Percentiles rank a stretch among this genome's conserved stretches.
Conservation (phyloP, 2,888 invertebrate genomes). For the Orchesellides sinensis region DNA sequence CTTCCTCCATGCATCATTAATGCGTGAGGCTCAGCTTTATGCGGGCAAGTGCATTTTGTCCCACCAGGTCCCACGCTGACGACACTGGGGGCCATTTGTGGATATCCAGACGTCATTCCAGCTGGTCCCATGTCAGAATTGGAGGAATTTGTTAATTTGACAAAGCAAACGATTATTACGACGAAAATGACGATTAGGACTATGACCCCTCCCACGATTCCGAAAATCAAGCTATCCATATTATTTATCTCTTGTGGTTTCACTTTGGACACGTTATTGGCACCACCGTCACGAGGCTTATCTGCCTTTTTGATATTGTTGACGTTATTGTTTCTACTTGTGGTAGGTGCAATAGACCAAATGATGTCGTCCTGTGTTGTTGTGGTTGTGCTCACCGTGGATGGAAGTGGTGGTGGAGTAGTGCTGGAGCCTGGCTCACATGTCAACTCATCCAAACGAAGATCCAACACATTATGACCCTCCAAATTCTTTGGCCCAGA, state of each 20-base stretch:
- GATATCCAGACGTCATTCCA: slow-evolving; percentile 53
- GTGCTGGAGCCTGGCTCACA: slow-evolving; percentile 83
- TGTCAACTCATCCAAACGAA: slow-evolving; percentile 88
- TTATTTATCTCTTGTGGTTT: slow-evolving; percentile 84
- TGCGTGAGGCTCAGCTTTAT: slow-evolving; percentile 77
- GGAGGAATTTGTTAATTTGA: slow-evolving; percentile 81
- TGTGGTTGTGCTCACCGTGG: slow-evolving; percentile 79
- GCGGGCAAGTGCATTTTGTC: slow-evolving; percentile 74
- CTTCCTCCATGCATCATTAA: slow-evolving; percentile 54
- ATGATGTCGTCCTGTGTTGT: slow-evolving; percentile 91
- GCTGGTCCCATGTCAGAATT: slow-evolving; percentile 51
- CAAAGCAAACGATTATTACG: slow-evolving; percentile 89
- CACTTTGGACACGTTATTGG: slow-evolving; percentile 78
- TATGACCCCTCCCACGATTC: slow-evolving; percentile 95
- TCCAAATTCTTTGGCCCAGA: slow-evolving; percentile 82
- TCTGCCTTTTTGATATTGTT: slow-evolving; percentile 60
- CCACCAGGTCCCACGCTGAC: slow-evolving; percentile 75
- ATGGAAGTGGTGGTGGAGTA: slow-evolving; percentile 77
- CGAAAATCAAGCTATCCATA: slow-evolving; percentile 95
- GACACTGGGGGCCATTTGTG: slow-evolving; percentile 77
- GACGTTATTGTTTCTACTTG: slow-evolving; percentile 45
- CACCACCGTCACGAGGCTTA: slow-evolving; percentile 42
- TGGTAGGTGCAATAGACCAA: slow-evolving; percentile 89
- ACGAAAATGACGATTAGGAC: slow-evolving; percentile 93
- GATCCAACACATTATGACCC: slow-evolving; percentile 84